Conservation (phyloP, 2,113 vertebrate species). For the Cryptoleucopteryx plumbea region DNA sequence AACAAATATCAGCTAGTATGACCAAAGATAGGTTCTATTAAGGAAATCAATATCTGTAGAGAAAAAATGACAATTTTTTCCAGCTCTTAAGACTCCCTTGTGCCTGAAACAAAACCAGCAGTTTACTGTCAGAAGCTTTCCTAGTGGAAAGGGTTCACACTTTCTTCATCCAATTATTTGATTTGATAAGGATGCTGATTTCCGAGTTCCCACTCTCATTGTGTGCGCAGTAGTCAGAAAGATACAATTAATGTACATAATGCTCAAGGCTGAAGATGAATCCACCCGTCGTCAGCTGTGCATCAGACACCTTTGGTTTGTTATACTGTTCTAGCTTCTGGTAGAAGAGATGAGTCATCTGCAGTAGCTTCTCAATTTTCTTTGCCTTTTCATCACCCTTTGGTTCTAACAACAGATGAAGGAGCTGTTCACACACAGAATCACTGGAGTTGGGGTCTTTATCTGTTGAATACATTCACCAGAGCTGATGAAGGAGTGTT, state of each 20-base stretch:
- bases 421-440: not conserved
- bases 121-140: not conserved
- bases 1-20: not conserved
- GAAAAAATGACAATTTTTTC: not conserved
- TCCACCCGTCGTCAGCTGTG: not conserved
- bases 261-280: not conserved
- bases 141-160: not conserved
- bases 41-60: not conserved
- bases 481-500: too few relatives aligned
- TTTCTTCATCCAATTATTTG: not conserved
- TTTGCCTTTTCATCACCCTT: not conserved
- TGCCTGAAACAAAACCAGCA: not conserved
- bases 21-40: not conserved
- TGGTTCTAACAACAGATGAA: not conserved
- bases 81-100: not conserved
- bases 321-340: not conserved
- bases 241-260: not conserved
- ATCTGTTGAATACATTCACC: accelerated
- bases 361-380: not conserved
- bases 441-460: not conserved
- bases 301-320: not conserved
- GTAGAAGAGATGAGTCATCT: not conserved
- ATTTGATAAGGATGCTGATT: not conserved
- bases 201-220: not conserved
- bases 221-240: not conserved